A percentile compares a stretch with the other conserved stretches of the same genome.
These are phyloP conservation scores for Danaus melanippus DNA, from an alignment of 1,140 invertebrate species.

Conservation along the genomic window DNA sequence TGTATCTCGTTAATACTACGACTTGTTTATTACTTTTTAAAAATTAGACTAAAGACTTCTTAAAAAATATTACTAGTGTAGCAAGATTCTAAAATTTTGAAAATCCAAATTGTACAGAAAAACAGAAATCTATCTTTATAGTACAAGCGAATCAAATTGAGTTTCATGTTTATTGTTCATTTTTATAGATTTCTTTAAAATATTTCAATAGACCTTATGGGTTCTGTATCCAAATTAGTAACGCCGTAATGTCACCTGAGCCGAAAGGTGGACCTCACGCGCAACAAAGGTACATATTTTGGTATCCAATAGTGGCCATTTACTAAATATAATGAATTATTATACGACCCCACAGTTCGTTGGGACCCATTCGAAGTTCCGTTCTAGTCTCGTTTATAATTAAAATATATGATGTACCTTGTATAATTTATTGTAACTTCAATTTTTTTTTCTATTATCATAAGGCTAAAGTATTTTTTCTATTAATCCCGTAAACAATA, in stretches of 20 bases:
- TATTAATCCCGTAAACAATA: not conserved
- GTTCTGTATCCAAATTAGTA: conserved; percentile 53
- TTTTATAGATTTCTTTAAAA: conserved; percentile 18
- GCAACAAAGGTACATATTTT: conserved; percentile 56
- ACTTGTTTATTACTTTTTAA: no score
- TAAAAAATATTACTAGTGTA: no score
- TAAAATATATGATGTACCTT: conserved; percentile 43
- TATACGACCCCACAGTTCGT: conserved; percentile 50
- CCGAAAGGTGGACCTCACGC: conserved; percentile 54
- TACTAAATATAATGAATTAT: conserved; percentile 59
- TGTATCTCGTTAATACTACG: no score
- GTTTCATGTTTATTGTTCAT: conserved; percentile 28
- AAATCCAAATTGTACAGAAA: no score
- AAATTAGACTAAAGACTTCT: not conserved
- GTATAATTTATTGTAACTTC: conserved; percentile 43
- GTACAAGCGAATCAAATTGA: conserved; percentile 32
- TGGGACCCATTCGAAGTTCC: conserved; percentile 38
- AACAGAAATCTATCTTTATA: conserved; percentile 2
- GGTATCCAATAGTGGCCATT: conserved; percentile 49
- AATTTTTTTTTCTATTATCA: not conserved
- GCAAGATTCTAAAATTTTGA: no score
- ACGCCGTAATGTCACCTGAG: conserved; percentile 59
- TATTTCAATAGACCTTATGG: conserved; percentile 17
- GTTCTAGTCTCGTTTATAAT: conserved; percentile 43
- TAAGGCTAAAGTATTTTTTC: not conserved